A percentile compares a stretch with the other conserved stretches of the same genome.
These are phyloP conservation scores for Muscidifurax raptorellus DNA, from an alignment of 1,140 invertebrate species.

Conservation along the genomic window DNA sequence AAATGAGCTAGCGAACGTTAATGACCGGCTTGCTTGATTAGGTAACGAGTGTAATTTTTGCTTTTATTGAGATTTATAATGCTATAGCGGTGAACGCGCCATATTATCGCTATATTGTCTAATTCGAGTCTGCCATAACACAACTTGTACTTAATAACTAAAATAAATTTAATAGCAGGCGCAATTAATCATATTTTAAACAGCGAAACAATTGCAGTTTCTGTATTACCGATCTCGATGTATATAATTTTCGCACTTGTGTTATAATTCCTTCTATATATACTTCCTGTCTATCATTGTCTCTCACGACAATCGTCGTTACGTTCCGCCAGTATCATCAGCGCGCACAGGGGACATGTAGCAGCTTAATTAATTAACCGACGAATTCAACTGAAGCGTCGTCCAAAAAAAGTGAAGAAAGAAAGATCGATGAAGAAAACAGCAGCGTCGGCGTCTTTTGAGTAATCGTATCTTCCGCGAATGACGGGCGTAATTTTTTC, in stretches of 20 bases:
- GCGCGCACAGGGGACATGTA: neutral
- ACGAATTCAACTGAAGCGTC: conserved; percentile 29
- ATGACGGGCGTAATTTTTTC: conserved; percentile 14
- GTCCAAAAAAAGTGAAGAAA: neutral
- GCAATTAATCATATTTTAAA: too few relatives aligned
- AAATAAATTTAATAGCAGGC: too few relatives aligned
- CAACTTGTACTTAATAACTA: too few relatives aligned
- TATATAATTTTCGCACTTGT: neutral
- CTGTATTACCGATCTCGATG: neutral
- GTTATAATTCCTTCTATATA: neutral
- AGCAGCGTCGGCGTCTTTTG: conserved; percentile 1
- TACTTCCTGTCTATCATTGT: neutral
- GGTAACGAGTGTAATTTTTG: conserved; percentile 1
- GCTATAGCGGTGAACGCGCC: neutral
- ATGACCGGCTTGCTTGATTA: neutral
- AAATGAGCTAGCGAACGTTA: neutral
- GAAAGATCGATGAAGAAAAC: neutral
- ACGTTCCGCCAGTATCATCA: neutral
- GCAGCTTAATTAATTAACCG: conserved; percentile 23
- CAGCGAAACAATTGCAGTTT: too few relatives aligned
- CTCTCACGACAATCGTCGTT: neutral
- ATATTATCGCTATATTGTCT: conserved; percentile 30
- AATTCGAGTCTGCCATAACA: neutral
- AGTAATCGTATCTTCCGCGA: neutral
- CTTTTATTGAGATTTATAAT: conserved; percentile 43